These are phyloP conservation scores for Schizopygopsis malacanthus DNA, from an alignment of 2,797 vertebrate genomes.

Conservation along the genomic window DNA sequence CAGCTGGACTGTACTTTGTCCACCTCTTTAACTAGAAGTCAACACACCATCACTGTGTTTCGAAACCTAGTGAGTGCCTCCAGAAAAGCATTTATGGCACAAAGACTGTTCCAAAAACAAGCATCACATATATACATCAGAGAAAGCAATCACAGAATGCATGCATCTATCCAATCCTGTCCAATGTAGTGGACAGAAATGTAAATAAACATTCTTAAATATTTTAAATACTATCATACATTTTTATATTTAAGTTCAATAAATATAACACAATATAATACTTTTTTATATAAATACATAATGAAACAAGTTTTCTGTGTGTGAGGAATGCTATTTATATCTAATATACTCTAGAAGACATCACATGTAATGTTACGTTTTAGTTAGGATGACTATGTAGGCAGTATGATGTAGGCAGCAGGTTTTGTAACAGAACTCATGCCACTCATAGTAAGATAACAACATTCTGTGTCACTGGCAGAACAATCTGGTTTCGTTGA, in stretches of 20 bases:
- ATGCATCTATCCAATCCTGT: not conserved
- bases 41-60: conserved; percentile 6
- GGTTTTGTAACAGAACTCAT: conserved; percentile 28
- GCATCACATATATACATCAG: not conserved
- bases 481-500: conserved; percentile 55
- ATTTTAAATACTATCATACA: not conserved
- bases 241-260: not conserved
- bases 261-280: not conserved
- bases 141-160: not conserved
- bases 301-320: not conserved
- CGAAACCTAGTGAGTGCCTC: not conserved
- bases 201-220: not conserved
- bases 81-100: not conserved
- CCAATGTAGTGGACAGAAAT: not conserved
- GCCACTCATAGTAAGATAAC: conserved; percentile 62
- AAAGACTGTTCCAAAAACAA: not conserved
- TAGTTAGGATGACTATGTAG: not conserved
- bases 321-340: not conserved
- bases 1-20: not conserved
- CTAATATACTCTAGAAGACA: not conserved
- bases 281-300: not conserved
- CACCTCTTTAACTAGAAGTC: not conserved
- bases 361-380: not conserved
- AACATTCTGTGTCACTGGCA: conserved; percentile 60
- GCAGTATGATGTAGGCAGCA: not conserved